Conservation (phyloP, 2,113 vertebrate genomes). For the Amblyornis subalaris region DNA sequence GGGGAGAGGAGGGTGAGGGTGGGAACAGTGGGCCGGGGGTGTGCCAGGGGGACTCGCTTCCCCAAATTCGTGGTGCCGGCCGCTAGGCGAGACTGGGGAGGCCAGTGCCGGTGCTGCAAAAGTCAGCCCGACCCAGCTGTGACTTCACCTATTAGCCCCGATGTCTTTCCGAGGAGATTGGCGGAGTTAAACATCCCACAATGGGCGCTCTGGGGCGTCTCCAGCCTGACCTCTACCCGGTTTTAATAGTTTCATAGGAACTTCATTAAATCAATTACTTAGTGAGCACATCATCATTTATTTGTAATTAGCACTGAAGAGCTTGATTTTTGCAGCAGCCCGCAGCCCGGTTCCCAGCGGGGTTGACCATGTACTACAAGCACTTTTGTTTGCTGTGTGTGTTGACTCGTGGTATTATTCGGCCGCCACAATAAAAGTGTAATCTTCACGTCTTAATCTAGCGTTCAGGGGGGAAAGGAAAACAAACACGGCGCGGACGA, state of each 20-base stretch:
- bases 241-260: slow-evolving; percentile 90
- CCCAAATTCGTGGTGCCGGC: background rate
- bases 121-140: slow-evolving; percentile 79
- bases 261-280: slow-evolving; percentile 95
- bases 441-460: slow-evolving; percentile 76
- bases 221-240: slow-evolving; percentile 84
- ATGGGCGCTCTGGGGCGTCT: slow-evolving; percentile 81
- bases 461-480: slow-evolving; percentile 61
- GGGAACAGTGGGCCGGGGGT: background rate
- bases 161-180: slow-evolving; percentile 84
- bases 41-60: background rate
- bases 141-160: slow-evolving; percentile 88
- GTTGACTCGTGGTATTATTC: slow-evolving; percentile 75
- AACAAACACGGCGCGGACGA: slow-evolving; percentile 60
- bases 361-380: slow-evolving; percentile 68
- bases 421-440: slow-evolving; percentile 58
- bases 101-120: slow-evolving; percentile 59
- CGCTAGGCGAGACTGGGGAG: slow-evolving; percentile 31
- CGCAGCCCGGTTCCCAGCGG: slow-evolving; percentile 70
- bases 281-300: slow-evolving; percentile 84
- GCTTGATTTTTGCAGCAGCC: slow-evolving; percentile 68
- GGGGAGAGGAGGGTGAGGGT: background rate
- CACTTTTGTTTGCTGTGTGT: slow-evolving; percentile 70
- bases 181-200: slow-evolving; percentile 87
- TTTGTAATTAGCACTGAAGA: slow-evolving; percentile 81